Conservation (phyloP, 2,888 invertebrate genomes). For the Abrostola tripartita region DNA sequence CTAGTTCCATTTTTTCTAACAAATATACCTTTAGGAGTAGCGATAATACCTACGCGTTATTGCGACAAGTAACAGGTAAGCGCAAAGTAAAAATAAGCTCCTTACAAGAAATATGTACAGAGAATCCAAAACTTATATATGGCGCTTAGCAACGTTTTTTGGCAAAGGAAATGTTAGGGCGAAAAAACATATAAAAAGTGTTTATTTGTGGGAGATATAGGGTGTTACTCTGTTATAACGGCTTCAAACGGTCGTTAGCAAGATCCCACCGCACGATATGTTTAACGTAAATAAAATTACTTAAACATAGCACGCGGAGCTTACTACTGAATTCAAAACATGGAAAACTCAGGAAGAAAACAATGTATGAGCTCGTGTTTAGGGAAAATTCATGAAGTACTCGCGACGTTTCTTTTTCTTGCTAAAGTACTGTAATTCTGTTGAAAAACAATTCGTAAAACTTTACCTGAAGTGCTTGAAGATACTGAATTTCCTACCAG, state of each 20-base stretch:
- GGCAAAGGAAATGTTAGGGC: conserved; percentile 34
- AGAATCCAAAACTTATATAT: conserved; percentile 39
- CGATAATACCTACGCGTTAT: conserved; percentile 21
- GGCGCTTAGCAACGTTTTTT: conserved; percentile 33
- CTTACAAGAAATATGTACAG: conserved; percentile 53
- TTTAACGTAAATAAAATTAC: conserved; percentile 65
- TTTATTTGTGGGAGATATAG: conserved; percentile 57
- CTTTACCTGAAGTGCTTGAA: neutral
- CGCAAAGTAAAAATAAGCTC: conserved; percentile 53
- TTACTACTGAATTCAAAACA: conserved; percentile 23
- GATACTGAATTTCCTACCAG: no score
- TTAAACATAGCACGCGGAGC: conserved; percentile 39
- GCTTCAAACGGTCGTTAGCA: conserved; percentile 62
- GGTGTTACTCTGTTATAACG: conserved; percentile 61
- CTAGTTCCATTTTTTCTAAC: neutral
- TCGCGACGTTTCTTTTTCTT: conserved; percentile 8
- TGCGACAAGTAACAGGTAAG: conserved; percentile 40
- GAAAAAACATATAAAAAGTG: conserved; percentile 44
- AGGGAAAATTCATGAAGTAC: neutral
- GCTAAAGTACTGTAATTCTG: conserved; percentile 3
- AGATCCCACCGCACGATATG: conserved; percentile 62
- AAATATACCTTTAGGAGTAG: conserved; percentile 13
- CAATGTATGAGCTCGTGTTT: neutral
- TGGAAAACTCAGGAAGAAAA: conserved; percentile 14
- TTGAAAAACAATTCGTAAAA: conserved; percentile 1